These are phyloP conservation scores for Hapalemur alaotrensis DNA, from an alignment of 2,797 vertebrate genomes.

Conservation along the genomic window DNA sequence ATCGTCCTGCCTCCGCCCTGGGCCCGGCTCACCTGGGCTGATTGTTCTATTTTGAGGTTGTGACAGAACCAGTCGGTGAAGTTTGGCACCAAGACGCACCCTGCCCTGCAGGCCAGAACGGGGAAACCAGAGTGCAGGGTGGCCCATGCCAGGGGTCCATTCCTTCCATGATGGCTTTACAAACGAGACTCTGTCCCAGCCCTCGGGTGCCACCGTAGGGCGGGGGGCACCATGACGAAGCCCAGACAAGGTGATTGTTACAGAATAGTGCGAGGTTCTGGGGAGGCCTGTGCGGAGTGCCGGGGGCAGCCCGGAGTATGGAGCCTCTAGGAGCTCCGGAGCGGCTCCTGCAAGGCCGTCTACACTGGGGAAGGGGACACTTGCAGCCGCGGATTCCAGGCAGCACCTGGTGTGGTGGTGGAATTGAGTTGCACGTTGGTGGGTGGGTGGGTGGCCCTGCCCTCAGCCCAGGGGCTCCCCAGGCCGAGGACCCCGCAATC, in stretches of 20 bases:
- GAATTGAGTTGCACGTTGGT: too few relatives aligned
- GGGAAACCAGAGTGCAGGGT: not conserved
- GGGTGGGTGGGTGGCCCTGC: not conserved
- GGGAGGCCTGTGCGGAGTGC: accelerated
- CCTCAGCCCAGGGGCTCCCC: too few relatives aligned
- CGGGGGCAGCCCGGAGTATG: not conserved
- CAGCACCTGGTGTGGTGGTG: too few relatives aligned
- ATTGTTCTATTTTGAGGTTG: not conserved
- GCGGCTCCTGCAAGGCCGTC: accelerated
- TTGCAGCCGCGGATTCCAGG: not conserved
- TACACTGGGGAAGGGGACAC: not conserved
- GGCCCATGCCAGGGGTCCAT: not conserved
- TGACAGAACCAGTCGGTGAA: not conserved
- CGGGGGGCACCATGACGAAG: not conserved
- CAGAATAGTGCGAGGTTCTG: accelerated
- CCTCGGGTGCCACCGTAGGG: not conserved
- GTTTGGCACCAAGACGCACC: not conserved
- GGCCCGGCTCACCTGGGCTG: not conserved
- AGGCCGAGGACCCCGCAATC: not conserved
- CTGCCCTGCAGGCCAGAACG: not conserved
- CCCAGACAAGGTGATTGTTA: accelerated
- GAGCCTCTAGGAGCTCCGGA: not conserved
- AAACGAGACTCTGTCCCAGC: not conserved
- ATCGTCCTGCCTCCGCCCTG: accelerated
- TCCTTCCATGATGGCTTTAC: not conserved